Evolutionary conservation across 1,140 invertebrate genomes (phyloP).

Genomic region (Heterodera carotae): DNA sequence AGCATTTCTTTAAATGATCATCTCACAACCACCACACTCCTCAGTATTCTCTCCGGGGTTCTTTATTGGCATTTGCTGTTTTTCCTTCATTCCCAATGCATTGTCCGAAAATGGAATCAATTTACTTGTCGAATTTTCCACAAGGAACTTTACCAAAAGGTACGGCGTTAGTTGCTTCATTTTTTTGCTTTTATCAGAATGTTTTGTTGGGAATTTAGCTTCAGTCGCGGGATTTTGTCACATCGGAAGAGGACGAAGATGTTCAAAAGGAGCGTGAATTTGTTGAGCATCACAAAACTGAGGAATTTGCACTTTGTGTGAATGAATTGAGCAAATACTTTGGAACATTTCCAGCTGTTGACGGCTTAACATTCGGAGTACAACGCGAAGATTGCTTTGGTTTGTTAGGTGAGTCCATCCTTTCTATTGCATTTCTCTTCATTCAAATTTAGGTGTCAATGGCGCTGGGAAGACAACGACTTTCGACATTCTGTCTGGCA

Average conservation of each 20-base stretch:
- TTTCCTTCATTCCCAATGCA: background rate
- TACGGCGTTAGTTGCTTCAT: background rate
- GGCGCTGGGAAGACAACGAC: conserved; percentile 59
- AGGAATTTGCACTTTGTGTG: conserved; percentile 40
- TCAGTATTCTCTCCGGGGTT: background rate
- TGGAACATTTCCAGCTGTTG: conserved; percentile 44
- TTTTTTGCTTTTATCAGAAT: background rate
- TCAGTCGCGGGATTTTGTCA: background rate
- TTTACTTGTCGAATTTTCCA: background rate
- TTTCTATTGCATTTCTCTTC: background rate
- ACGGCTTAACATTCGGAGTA: conserved; percentile 49
- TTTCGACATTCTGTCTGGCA: conserved; percentile 53
- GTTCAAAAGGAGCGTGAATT: conserved; percentile 39
- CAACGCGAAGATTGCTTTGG: conserved; percentile 53
- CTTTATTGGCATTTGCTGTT: background rate
- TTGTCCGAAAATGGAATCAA: background rate
- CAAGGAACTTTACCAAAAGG: background rate
- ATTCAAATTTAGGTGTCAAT: conserved; percentile 49
- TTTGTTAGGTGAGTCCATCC: conserved; percentile 54
- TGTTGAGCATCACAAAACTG: conserved; percentile 10
- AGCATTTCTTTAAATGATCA: background rate
- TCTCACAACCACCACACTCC: background rate
- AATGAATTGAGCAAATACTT: conserved; percentile 49
- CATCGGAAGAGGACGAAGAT: conserved; percentile 46
- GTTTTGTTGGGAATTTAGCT: background rate